Percentiles rank a stretch among this genome's conserved stretches.
Conservation (phyloP, 2,888 invertebrate genomes). For the Sepiola atlantica region DNA sequence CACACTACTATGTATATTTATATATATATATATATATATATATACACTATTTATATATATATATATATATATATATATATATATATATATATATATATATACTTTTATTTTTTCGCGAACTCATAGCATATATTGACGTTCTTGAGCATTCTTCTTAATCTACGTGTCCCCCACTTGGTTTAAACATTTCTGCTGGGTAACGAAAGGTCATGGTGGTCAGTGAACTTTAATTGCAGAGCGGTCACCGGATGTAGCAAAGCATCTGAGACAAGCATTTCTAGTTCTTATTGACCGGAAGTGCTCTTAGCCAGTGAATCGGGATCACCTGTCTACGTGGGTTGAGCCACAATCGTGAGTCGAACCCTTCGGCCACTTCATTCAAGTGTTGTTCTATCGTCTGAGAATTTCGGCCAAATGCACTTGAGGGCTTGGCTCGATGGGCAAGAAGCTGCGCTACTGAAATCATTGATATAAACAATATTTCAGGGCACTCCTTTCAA, state of each 20-base stretch:
- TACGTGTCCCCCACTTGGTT: not conserved
- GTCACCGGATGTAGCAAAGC: slow-evolving; percentile 8
- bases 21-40: too few species aligned
- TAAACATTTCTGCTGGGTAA: not conserved
- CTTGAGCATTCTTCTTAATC: not conserved
- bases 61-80: not conserved
- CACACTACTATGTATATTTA: too few species aligned
- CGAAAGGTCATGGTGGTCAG: not conserved
- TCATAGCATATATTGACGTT: not conserved
- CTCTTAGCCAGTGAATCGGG: not conserved
- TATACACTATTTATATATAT: too few species aligned
- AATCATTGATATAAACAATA: too few species aligned
- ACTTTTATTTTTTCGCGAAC: not conserved
- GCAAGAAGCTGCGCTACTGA: not conserved
- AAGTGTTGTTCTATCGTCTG: not conserved
- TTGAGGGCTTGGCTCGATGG: not conserved
- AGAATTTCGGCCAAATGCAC: not conserved
- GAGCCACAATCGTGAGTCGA: not conserved
- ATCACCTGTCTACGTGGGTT: slow-evolving; percentile 20
- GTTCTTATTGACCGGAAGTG: slow-evolving; percentile 8
- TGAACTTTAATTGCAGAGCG: not conserved
- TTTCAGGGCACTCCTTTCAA: too few species aligned
- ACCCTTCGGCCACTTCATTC: not conserved
- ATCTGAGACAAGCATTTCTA: not conserved
- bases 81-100: not conserved